Conservation (phyloP, 2,113 vertebrate genomes). For the Condylura cristata region DNA sequence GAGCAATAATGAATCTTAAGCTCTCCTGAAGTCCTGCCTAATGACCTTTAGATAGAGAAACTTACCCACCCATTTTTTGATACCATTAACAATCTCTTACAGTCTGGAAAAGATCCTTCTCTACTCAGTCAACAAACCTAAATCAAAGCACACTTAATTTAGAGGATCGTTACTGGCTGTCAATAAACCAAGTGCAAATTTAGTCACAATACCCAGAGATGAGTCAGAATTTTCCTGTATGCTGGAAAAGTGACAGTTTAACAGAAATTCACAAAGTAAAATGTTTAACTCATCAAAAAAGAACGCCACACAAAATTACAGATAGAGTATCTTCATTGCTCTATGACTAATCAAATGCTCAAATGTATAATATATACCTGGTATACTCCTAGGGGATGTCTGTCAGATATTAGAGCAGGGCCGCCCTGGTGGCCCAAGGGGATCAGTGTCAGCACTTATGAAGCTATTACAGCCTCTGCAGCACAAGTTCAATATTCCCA, state of each 20-base stretch:
- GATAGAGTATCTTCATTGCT: not conserved
- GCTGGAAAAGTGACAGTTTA: not conserved
- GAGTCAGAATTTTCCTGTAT: not conserved
- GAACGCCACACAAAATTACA: not conserved
- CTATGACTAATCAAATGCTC: not conserved
- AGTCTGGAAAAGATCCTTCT: not conserved
- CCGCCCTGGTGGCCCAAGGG: too few relatives aligned
- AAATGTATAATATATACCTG: not conserved
- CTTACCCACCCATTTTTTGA: not conserved
- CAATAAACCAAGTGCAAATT: not conserved
- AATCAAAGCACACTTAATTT: not conserved
- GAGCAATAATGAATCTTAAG: not conserved
- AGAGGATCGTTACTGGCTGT: not conserved
- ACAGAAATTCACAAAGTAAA: not conserved
- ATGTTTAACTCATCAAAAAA: not conserved
- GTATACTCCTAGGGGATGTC: not conserved
- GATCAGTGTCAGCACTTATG: too few relatives aligned
- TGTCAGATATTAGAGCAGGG: too few relatives aligned
- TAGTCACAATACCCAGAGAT: not conserved
- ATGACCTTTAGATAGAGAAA: not conserved
- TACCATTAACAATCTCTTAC: not conserved
- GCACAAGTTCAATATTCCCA: too few relatives aligned
- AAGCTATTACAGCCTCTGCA: too few relatives aligned
- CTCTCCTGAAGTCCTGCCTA: too few relatives aligned
- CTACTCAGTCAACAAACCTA: not conserved